Conservation (phyloP, 2,113 vertebrate species). For the Hyla sarda region DNA sequence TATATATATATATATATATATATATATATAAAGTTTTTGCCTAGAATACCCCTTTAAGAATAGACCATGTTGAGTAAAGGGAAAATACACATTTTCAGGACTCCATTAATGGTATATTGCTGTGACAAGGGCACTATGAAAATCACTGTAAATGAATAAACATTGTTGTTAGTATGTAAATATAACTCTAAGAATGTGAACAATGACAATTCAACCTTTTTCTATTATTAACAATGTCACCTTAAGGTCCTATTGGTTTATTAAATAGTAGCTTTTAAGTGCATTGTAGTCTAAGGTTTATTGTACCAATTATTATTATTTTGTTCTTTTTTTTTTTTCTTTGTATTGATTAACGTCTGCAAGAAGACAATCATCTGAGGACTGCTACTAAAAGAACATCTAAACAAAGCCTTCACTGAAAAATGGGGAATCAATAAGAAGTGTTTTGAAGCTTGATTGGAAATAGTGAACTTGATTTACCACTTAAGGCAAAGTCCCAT, state of each 20-base stretch:
- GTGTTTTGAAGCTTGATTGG: slow-evolving; percentile 33
- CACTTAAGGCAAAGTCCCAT: slow-evolving; percentile 10
- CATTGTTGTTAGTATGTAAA: too few species aligned
- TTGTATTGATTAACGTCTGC: not conserved
- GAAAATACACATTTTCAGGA: not conserved
- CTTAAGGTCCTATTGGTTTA: not conserved
- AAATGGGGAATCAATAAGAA: slow-evolving; percentile 30
- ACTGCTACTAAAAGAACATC: slow-evolving; percentile 20
- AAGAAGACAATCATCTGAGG: not conserved
- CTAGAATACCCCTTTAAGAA: too few species aligned
- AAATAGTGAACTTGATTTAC: slow-evolving; percentile 39
- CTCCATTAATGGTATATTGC: not conserved
- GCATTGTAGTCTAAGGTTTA: not conserved
- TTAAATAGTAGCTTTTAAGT: not conserved
- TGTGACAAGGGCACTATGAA: too few species aligned
- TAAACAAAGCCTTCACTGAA: not conserved
- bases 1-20: too few species aligned
- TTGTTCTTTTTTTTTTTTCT: slow-evolving; percentile 4
- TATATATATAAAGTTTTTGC: too few species aligned
- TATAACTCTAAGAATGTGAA: not conserved
- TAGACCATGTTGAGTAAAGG: not conserved
- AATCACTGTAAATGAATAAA: too few species aligned
- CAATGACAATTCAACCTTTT: not conserved
- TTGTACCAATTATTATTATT: slow-evolving; percentile 18
- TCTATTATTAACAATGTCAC: not conserved